Evolutionary conservation across 2,888 invertebrate species (phyloP), one percentile per base, ranked within the genome.

Genomic region (Tipula vernalis): DNA sequence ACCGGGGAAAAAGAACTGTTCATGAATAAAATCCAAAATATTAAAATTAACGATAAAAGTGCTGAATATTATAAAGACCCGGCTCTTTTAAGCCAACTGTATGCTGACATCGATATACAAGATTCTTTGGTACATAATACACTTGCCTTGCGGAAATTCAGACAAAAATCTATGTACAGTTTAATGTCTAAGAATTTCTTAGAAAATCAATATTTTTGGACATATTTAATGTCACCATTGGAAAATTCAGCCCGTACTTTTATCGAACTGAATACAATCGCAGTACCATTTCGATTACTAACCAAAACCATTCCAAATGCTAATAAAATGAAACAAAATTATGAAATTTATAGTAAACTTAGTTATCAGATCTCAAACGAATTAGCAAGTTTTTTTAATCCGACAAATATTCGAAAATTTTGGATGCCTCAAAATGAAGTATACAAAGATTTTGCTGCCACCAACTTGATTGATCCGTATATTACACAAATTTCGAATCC

Each of bases 201-300:
- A 15, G 84, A 84, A 41, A 84, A 13, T n/a, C n/a, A 84, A 84
- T 84, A 84, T 39, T 84, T 84, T 84, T 84, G 84, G 84, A 84
- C 84, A 15, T 84, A 84, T 5, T 39, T 39, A 15, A 15, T 18
- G 12, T 39, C 84, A 84, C 84, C 84, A n/a, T n/a, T 84, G 84
- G 84, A 84, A 84, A 39, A 36, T 39, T 39, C 41, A 12, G 39
- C 84, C n/a, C 41, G 36, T 84, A 8, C 39, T 5, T 39, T 84
- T 8, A n/a, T 39, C 15, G 84, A 84, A 84, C 6, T 84, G 4
- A 84, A 84, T 84, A 8, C 36, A 39, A n/a, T 84, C 39, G 84
- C 39, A 6, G 41, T 84, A 3, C 84, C 84, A 39, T 84, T 84
- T 13, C 13, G 84, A 39, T 84, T 84, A 15, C 15, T 84, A 6